These are phyloP conservation scores for Molothrus ater DNA, from an alignment of 2,797 vertebrate genomes.

Conservation along the genomic window DNA sequence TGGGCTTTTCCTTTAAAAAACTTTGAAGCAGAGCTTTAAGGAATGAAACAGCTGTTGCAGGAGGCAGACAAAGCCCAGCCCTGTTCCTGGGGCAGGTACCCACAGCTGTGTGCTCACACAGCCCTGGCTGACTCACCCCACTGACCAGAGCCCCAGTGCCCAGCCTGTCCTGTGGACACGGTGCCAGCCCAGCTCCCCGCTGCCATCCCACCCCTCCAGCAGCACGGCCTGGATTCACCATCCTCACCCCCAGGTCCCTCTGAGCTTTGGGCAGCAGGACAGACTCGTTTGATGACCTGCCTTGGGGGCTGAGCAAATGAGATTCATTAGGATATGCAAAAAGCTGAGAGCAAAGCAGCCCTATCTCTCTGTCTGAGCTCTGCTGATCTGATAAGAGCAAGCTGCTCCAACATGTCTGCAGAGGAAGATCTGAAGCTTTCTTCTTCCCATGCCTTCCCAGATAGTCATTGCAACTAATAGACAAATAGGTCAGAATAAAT, in stretches of 20 bases:
- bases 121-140: background rate
- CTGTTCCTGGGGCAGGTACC: background rate
- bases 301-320: conserved; percentile 58
- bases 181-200: background rate
- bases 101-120: background rate
- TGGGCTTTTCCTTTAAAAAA: background rate
- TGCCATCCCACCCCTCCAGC: background rate
- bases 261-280: conserved; percentile 9
- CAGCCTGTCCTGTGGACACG: background rate
- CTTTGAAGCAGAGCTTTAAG: background rate
- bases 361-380: conserved; percentile 60
- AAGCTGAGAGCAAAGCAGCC: conserved; percentile 25
- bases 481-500: conserved; percentile 53
- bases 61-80: background rate
- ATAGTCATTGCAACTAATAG: conserved; percentile 39
- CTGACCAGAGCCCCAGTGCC: background rate
- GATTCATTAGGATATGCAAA: conserved; percentile 65
- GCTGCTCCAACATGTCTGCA: conserved; percentile 57
- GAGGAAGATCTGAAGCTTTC: conserved; percentile 56
- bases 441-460: conserved; percentile 34
- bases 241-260: conserved; percentile 29
- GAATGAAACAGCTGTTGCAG: background rate
- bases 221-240: conserved; percentile 17
- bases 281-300: conserved; percentile 60
- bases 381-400: conserved; percentile 31